phyloP scores from a whole-genome alignment of 2,888 invertebrate genomes.

The Parasteatoda lunata region DNA sequence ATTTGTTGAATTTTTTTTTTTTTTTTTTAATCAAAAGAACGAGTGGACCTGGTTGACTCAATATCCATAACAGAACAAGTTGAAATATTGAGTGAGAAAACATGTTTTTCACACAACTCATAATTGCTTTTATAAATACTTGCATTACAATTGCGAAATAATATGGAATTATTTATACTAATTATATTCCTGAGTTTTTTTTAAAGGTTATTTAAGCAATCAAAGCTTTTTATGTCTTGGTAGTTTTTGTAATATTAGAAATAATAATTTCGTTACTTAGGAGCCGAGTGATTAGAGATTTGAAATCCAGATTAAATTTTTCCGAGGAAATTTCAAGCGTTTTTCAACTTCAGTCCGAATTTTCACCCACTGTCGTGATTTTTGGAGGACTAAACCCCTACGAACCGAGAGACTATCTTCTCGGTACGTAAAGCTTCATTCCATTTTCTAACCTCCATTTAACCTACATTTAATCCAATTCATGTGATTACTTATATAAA shows the following conservation, averaged over 20 bases:
- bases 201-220: not conserved
- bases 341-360: slow-evolving; percentile 44
- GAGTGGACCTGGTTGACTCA: no score
- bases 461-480: not conserved
- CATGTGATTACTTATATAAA: not conserved
- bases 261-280: no score
- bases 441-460: not conserved
- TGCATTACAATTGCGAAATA: no score
- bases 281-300: slow-evolving; percentile 29
- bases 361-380: slow-evolving; percentile 36
- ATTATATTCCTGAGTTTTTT: not conserved
- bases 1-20: no score
- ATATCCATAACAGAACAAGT: no score
- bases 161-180: not conserved
- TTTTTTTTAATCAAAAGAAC: no score
- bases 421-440: slow-evolving; percentile 15
- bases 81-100: no score
- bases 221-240: not conserved
- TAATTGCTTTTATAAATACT: no score
- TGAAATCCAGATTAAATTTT: slow-evolving; percentile 38
- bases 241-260: no score
- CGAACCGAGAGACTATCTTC: slow-evolving; percentile 36
- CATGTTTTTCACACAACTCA: no score
- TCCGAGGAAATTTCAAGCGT: slow-evolving; percentile 49
- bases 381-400: slow-evolving; percentile 58